Conservation (phyloP, 2,113 vertebrate species). For the Rutilus rutilus region DNA sequence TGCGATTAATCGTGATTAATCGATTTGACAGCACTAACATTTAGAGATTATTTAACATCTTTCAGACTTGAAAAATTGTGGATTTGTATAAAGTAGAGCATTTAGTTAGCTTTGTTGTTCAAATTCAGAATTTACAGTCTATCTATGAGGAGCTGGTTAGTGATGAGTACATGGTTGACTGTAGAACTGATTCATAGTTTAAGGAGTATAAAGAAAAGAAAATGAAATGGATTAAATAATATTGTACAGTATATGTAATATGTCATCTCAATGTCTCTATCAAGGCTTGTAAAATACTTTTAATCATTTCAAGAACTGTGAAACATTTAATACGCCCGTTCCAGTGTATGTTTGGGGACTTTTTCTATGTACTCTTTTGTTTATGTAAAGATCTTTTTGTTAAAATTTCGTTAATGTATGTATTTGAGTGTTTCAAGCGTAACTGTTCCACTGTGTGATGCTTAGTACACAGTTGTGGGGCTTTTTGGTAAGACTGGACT, state of each 20-base stretch:
- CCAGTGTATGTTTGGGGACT: constrained; percentile 58
- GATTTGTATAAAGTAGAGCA: constrained; percentile 32
- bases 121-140: constrained; percentile 24
- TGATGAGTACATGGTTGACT: background rate
- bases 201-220: background rate
- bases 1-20: too few relatives aligned
- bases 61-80: constrained; percentile 9
- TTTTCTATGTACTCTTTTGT: constrained; percentile 13
- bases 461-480: constrained; percentile 56
- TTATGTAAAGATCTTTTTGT: constrained; percentile 50
- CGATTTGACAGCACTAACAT: background rate
- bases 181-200: constrained; percentile 31
- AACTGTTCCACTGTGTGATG: constrained; percentile 52
- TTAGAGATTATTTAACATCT: constrained; percentile 28
- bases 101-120: constrained; percentile 34
- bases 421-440: constrained; percentile 48
- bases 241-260: constrained; percentile 69
- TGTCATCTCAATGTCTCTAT: constrained; percentile 64
- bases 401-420: constrained; percentile 27
- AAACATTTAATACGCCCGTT: constrained; percentile 60
- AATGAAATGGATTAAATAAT: constrained; percentile 55
- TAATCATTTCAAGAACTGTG: constrained; percentile 68
- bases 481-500: constrained; percentile 39
- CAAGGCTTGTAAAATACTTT: constrained; percentile 66
- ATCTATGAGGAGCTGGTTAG: background rate